A percentile compares a stretch with the other conserved stretches of the same genome.
Evolutionary conservation across 2,797 vertebrate species (phyloP).

Genomic region (Meda fulgida): DNA sequence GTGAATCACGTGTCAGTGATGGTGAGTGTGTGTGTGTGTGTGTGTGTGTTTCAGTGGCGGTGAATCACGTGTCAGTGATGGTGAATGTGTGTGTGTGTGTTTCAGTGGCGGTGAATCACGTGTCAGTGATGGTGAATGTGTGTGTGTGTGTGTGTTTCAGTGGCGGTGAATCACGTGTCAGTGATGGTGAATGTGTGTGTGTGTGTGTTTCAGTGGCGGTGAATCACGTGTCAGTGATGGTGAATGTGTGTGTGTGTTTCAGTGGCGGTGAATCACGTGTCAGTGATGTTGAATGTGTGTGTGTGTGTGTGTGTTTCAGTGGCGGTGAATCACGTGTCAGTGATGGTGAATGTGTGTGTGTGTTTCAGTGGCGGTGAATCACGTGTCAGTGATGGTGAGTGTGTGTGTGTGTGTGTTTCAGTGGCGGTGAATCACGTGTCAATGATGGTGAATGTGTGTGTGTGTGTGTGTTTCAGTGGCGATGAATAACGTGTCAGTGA

Average conservation of each 20-base stretch:
- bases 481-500: conserved; percentile 78
- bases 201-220: conserved; percentile 71
- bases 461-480: conserved; percentile 68
- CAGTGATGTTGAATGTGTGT: conserved; percentile 78
- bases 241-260: conserved; percentile 71
- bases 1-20: conserved; percentile 80
- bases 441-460: conserved; percentile 75
- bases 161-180: conserved; percentile 77
- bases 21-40: no score
- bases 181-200: conserved; percentile 75
- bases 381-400: conserved; percentile 79
- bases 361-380: conserved; percentile 76
- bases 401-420: conserved; percentile 60
- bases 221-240: conserved; percentile 78
- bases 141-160: conserved; percentile 67
- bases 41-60: conserved; percentile 69
- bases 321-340: conserved; percentile 77
- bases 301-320: conserved; percentile 66
- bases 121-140: conserved; percentile 77
- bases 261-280: conserved; percentile 80
- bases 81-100: conserved; percentile 69
- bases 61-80: conserved; percentile 79
- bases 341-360: conserved; percentile 75
- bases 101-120: conserved; percentile 78
- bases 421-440: conserved; percentile 79